phyloP scores from a whole-genome alignment of 2,797 vertebrate species.

The Anniella stebbinsi region DNA sequence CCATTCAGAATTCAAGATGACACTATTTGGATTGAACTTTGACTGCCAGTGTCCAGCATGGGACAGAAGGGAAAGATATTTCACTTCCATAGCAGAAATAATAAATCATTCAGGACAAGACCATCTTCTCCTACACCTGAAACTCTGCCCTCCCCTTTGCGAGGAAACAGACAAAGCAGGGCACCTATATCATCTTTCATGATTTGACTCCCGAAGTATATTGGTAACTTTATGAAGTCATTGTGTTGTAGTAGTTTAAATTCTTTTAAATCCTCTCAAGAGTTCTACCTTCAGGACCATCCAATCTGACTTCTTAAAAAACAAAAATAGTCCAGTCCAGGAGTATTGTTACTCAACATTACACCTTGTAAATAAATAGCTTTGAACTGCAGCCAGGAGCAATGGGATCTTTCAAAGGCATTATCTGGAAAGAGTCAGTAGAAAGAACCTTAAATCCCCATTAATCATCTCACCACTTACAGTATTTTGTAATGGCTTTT shows the following conservation, averaged over 20 bases:
- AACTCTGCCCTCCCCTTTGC: conserved; percentile 11
- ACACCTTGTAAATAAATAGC: conserved; percentile 84
- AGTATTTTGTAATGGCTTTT: conserved; percentile 82
- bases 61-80: accelerated
- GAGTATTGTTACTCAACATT: conserved; percentile 69
- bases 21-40: neutral
- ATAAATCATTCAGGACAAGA: neutral
- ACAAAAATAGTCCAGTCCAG: conserved; percentile 9
- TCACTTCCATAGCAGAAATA: neutral
- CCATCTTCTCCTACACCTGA: conserved; percentile 32
- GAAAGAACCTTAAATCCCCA: conserved; percentile 76
- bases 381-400: conserved; percentile 79
- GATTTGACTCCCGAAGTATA: conserved; percentile 49
- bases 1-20: neutral
- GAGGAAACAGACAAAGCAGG: conserved; percentile 34
- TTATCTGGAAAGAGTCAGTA: conserved; percentile 82
- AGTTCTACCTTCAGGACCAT: conserved; percentile 62
- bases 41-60: neutral
- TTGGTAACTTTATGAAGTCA: conserved; percentile 37
- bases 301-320: conserved; percentile 58
- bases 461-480: conserved; percentile 81
- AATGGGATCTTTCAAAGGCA: conserved; percentile 80
- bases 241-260: no score
- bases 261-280: conserved; percentile 39
- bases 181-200: conserved; percentile 43